These are phyloP conservation scores for Mustelus asterias DNA, from an alignment of 2,113 vertebrate genomes.

Conservation along the genomic window DNA sequence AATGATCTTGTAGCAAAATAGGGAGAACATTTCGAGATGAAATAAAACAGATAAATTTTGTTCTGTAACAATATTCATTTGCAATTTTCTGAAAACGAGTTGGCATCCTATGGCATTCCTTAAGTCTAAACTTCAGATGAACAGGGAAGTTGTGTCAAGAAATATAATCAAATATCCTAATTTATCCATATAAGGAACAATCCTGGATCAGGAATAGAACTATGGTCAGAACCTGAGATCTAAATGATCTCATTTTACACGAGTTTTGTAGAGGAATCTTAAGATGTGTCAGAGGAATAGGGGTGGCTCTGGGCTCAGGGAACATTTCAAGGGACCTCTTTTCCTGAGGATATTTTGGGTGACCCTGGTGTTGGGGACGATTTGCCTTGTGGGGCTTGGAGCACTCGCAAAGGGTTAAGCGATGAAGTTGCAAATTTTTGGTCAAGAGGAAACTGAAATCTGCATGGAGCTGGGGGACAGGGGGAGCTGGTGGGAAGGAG, in stretches of 20 bases:
- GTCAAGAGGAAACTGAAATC: background rate
- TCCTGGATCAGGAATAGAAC: background rate
- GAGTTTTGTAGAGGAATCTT: background rate
- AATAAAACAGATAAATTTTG: conserved; percentile 9
- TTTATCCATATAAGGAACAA: background rate
- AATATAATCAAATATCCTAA: background rate
- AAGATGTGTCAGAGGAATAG: background rate
- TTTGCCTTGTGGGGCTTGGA: background rate
- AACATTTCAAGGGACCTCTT: background rate
- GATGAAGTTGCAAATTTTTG: background rate
- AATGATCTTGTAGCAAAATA: background rate
- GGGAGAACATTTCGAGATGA: background rate
- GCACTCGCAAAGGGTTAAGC: background rate
- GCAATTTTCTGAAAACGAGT: background rate
- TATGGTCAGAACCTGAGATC: background rate
- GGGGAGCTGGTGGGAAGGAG: too few species aligned
- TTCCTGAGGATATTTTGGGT: background rate
- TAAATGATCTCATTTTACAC: background rate
- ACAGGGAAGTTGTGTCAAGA: background rate
- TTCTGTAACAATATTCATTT: background rate
- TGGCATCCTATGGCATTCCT: background rate
- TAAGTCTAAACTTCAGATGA: background rate
- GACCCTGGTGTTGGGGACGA: background rate
- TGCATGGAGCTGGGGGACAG: too few species aligned
- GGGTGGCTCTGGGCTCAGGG: background rate